Evolutionary conservation across 2,113 vertebrate genomes (phyloP), one percentile per base, ranked within the genome.

Genomic region (Oenanthe oenanthe): DNA sequence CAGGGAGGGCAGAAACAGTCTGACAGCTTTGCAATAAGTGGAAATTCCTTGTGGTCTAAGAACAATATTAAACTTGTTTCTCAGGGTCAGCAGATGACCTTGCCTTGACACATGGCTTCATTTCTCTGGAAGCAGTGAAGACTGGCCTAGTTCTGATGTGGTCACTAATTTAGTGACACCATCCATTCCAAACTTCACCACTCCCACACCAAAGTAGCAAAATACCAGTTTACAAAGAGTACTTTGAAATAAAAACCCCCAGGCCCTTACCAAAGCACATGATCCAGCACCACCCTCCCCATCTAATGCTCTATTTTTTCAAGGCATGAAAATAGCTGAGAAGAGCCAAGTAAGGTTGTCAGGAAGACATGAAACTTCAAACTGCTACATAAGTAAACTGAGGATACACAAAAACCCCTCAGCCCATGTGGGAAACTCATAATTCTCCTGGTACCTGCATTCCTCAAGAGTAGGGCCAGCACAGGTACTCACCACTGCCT

Each of bases 1-100:
- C 25, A 42, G 26, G 13, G 48, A 72, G 22, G 29, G 25, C 31
- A 57, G 40, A 50, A 53, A 29, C 12, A 25, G 71, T 20, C 81
- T 66, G 63, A 87, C 84, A 95, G 75, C 71, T 83, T 85, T 92
- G 77, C 32, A 77, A 12, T 62, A 92, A 73, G 62, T 93, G 89
- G 60, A 95, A 95, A 96, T 77, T 90, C 85, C 85, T 96, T 82
- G 81, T 74, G 85, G 92, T 83, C 81, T 85, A 94, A 89, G 85
- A 85, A 74, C 45, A 95, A 90, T 61, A 86, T 67, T 63, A 47
- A 92, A 66, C 47, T 85, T 68, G 62, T 74, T 94, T 74, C 89
- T 76, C 78, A 63, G 56, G 92, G 77, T 92, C 93, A 80, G 67
- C 92, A 68, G 66, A 68, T 88, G 91, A 72, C 92, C 84, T 85